Base-by-base conservation (phyloP, 2,888 invertebrate species). In the Apomyelois bistriatella region DNA sequence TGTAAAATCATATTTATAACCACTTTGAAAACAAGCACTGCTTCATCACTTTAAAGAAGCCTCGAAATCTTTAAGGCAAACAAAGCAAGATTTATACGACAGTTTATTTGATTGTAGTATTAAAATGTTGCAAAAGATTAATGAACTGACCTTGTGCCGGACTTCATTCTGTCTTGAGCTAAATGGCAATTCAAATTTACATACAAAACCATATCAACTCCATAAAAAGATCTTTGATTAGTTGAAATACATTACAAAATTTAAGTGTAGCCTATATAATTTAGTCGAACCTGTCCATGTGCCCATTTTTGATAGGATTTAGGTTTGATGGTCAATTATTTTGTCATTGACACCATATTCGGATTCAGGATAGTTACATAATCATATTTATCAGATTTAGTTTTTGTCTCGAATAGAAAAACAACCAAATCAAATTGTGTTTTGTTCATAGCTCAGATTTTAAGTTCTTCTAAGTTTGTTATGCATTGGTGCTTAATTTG, bases 171-270 rank as follows among this genome's bases (percentile, higher is more conserved):
- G 9, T 37, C 47, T 32, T 48, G 17, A 42, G 35, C 53, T 51
- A 51, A 53, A 53, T 50, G 50, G 53, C 50, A 37, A 30, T 22
- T 32, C 9, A 16, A 46, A 56, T 56, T 52, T 41, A 48, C 52
- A 53, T 56, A 52, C 52, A 56, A 56, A 56, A 56, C 56, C 48
- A 56, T 51, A 36, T 42, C 15, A 16, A 9, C 9, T 42, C 51
- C 51, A 42, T 35, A 51, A 35, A 51, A 12, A 42, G 50, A 35
- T 50, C 10, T 40, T 16, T 28, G 12, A 5, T 36, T 16, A 36
- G 37, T n/a, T 35, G 32, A 32, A 32, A 32, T 32, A 22, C 22
- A 7, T 32, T 32, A 6, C 7, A 32, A 32, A 32, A 32, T 32
- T 32, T 6, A 6, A 9, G 10, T 7, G 7, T 38, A 13, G 38